phyloP scores from a whole-genome alignment of 1,140 invertebrate species.

The Glossosoma conforme region DNA sequence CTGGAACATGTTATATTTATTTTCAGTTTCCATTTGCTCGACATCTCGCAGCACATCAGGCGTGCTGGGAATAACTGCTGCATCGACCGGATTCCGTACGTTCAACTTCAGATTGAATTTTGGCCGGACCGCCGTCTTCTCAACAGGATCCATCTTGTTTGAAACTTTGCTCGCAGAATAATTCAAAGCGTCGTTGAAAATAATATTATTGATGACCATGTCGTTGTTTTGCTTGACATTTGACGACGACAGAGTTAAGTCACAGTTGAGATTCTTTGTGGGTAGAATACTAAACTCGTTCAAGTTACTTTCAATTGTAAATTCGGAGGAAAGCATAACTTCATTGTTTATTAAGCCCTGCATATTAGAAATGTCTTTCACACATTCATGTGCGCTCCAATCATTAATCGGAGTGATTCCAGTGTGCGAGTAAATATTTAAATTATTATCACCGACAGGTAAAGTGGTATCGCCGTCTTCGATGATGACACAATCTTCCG shows the following conservation, averaged over 20 bases:
- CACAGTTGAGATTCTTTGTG: conserved; percentile 6
- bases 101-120: not conserved
- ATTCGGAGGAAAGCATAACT: too few relatives aligned
- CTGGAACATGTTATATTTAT: conserved; percentile 5
- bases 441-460: too few relatives aligned
- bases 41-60: conserved; percentile 21
- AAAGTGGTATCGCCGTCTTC: too few relatives aligned
- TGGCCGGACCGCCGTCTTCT: not conserved
- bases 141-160: not conserved
- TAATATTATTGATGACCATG: conserved; percentile 14
- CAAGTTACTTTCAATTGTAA: too few relatives aligned
- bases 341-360: too few relatives aligned
- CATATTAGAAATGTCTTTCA: too few relatives aligned
- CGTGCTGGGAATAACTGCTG: conserved; percentile 17
- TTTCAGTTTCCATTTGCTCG: conserved; percentile 21
- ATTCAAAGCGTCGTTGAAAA: conserved; percentile 2
- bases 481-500: too few relatives aligned
- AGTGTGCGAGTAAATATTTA: too few relatives aligned
- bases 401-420: too few relatives aligned
- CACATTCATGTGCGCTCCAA: too few relatives aligned
- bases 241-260: conserved; percentile 4
- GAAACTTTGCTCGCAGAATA: not conserved
- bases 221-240: conserved; percentile 17
- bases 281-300: too few relatives aligned
- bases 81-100: not conserved